Percentiles rank a stretch among this genome's conserved stretches.
These are phyloP conservation scores for Enoplosus armatus DNA, from an alignment of 2,797 vertebrate species.

Conservation along the genomic window DNA sequence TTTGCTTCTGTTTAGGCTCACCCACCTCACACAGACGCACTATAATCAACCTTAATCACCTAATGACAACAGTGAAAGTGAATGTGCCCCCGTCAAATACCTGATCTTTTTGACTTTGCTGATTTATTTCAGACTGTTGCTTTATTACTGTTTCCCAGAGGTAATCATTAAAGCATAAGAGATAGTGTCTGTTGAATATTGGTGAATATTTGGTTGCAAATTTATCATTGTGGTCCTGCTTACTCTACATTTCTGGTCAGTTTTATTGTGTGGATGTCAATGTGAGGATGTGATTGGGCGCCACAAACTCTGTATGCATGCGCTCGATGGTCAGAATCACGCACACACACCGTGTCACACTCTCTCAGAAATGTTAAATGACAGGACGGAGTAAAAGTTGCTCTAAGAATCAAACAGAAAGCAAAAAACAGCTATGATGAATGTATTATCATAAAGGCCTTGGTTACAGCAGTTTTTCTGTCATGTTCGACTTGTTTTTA, in stretches of 20 bases:
- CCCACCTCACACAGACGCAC: slow-evolving; percentile 16
- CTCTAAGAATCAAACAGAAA: too few relatives aligned
- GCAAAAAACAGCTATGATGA: too few relatives aligned
- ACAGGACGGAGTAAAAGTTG: too few relatives aligned
- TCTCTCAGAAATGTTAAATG: too few relatives aligned
- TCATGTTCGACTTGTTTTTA: slow-evolving; percentile 23
- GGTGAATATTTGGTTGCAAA: neutral
- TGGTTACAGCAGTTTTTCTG: slow-evolving; percentile 8
- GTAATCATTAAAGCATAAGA: neutral
- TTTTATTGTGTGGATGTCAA: neutral
- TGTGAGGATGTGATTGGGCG: slow-evolving; percentile 16
- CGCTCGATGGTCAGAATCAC: too few relatives aligned
- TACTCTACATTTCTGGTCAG: neutral
- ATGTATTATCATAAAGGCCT: slow-evolving; percentile 10
- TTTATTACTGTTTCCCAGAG: neutral
- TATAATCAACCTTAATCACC: slow-evolving; percentile 48
- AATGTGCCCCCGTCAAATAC: neutral
- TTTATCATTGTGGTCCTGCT: neutral
- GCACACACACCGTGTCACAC: too few relatives aligned
- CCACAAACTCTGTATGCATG: slow-evolving; percentile 5
- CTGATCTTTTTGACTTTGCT: slow-evolving; percentile 20
- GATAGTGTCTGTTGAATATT: slow-evolving; percentile 13
- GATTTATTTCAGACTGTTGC: slow-evolving; percentile 18
- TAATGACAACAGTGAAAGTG: slow-evolving; percentile 23
- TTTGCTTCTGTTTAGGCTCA: slow-evolving; percentile 34